These are phyloP conservation scores for Punctoribates punctum DNA, from an alignment of 2,888 invertebrate species.

Conservation along the genomic window DNA sequence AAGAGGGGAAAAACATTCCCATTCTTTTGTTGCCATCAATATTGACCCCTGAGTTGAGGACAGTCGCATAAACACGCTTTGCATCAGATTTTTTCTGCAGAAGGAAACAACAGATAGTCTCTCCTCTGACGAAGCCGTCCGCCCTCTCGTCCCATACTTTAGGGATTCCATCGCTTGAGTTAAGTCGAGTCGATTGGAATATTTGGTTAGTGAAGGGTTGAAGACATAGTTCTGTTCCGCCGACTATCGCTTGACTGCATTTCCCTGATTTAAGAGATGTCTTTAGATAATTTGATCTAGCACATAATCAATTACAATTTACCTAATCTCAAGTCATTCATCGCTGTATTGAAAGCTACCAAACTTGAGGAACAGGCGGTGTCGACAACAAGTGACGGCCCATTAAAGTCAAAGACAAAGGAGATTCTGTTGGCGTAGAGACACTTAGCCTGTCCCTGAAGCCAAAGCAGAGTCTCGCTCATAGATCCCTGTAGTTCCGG, in stretches of 20 bases:
- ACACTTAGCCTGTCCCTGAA: conserved; percentile 55
- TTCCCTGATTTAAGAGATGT: no score
- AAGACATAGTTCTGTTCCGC: no score
- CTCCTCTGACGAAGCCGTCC: conserved; percentile 82
- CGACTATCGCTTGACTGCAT: conserved; percentile 92
- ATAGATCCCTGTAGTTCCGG: no score
- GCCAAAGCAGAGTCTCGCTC: conserved; percentile 40
- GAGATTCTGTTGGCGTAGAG: conserved; percentile 89
- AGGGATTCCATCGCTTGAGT: conserved; percentile 83
- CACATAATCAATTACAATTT: no score
- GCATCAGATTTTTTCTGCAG: conserved; percentile 66
- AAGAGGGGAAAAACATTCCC: conserved; percentile 49
- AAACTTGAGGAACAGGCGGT: conserved; percentile 96
- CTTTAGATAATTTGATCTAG: no score
- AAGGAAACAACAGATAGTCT: conserved; percentile 75
- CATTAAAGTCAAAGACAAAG: conserved; percentile 86
- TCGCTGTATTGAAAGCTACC: conserved; percentile 82
- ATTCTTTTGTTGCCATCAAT: conserved; percentile 59
- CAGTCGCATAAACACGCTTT: conserved; percentile 54
- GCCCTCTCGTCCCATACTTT: conserved; percentile 74
- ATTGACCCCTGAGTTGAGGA: conserved; percentile 58
- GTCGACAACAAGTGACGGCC: conserved; percentile 92
- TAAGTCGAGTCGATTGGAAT: conserved; percentile 88
- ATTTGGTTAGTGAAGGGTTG: conserved; percentile 86
- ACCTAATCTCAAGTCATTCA: conserved; percentile 73